Conservation (phyloP, 1,140 invertebrate genomes). For the Catajapyx aquilonaris region DNA sequence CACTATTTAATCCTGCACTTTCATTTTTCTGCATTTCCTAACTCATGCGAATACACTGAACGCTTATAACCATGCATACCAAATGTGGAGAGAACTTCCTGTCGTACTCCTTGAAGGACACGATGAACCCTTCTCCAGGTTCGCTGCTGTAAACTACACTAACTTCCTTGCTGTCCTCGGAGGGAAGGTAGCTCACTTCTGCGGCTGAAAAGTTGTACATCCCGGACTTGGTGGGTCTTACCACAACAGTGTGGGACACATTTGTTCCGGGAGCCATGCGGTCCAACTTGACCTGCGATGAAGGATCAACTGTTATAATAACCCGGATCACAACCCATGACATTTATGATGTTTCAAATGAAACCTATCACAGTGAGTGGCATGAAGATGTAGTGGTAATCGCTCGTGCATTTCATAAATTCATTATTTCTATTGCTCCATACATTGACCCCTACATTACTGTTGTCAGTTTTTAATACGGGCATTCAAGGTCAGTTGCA, state of each 20-base stretch:
- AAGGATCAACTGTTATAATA: neutral
- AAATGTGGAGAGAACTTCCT: constrained; percentile 95
- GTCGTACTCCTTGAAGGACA: constrained; percentile 88
- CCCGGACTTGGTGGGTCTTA: constrained; percentile 71
- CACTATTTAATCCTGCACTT: neutral
- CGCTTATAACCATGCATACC: too few relatives aligned
- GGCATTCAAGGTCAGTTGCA: too few relatives aligned
- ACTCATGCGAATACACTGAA: constrained; percentile 2
- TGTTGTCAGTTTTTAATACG: too few relatives aligned
- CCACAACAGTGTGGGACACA: constrained; percentile 79
- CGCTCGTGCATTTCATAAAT: too few relatives aligned
- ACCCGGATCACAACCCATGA: neutral
- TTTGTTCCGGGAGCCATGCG: constrained; percentile 80
- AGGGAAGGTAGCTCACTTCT: constrained; percentile 67
- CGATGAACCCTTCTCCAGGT: constrained; percentile 89
- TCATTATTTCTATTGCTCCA: too few relatives aligned
- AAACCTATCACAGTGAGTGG: too few relatives aligned
- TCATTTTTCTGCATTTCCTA: neutral
- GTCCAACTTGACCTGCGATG: constrained; percentile 61
- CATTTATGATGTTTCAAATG: constrained; percentile 2
- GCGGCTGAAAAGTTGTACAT: constrained; percentile 96
- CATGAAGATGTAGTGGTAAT: too few relatives aligned
- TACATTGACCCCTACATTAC: too few relatives aligned
- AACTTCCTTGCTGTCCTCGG: constrained; percentile 51
- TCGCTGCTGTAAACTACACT: constrained; percentile 53